Conservation (phyloP, 2,797 vertebrate species). For the Sternarchorhynchus goeldii region DNA sequence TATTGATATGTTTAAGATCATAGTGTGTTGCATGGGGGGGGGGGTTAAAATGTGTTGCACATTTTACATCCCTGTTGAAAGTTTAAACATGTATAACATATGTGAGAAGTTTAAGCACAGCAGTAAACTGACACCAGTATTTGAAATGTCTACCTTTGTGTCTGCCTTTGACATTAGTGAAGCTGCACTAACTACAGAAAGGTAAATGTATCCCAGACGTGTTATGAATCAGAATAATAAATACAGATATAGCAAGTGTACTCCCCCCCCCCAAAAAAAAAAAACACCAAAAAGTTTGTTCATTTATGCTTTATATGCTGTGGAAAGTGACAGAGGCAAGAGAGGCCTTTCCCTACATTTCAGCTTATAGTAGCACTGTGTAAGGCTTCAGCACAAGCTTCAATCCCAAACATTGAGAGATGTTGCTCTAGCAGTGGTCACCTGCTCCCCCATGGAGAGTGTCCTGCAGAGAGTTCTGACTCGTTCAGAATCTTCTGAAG, state of each 20-base stretch:
- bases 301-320: neutral
- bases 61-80: neutral
- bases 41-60: neutral
- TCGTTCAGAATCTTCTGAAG: neutral
- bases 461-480: conserved; percentile 16
- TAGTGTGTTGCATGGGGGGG: conserved; percentile 26
- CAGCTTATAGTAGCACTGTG: neutral
- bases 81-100: conserved; percentile 10
- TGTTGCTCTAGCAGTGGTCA: conserved; percentile 5
- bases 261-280: no score
- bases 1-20: conserved; percentile 34
- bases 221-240: no score
- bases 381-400: neutral
- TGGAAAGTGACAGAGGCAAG: neutral
- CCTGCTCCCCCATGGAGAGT: conserved; percentile 2
- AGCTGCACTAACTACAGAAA: neutral
- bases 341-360: no score
- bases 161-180: neutral
- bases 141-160: neutral
- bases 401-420: neutral
- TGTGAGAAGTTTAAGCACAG: neutral
- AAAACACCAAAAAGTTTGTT: neutral
- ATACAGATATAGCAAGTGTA: no score
- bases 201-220: neutral
- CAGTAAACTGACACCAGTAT: neutral